Evolutionary conservation across 2,797 vertebrate genomes (phyloP).

Genomic region (Xyrichtys novacula): DNA sequence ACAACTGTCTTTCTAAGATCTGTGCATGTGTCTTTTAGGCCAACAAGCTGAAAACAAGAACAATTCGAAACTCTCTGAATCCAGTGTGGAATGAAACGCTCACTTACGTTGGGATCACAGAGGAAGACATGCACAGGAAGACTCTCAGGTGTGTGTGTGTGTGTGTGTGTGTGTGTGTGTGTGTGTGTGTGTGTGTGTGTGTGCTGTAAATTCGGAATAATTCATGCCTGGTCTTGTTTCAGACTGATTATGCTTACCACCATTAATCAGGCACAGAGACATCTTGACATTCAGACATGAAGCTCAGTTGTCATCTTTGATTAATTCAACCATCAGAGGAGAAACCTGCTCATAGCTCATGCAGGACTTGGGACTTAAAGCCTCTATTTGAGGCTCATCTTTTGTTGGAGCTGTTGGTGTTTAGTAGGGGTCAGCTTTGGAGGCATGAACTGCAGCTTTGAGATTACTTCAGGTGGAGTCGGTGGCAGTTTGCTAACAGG

Average conservation of each 20-base stretch:
- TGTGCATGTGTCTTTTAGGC: slow-evolving; percentile 73
- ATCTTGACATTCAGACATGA: slow-evolving; percentile 36
- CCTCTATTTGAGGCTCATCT: not conserved
- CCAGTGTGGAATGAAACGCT: slow-evolving; percentile 89
- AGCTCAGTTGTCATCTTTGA: slow-evolving; percentile 27
- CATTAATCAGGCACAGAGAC: slow-evolving; percentile 19
- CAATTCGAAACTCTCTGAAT: slow-evolving; percentile 87
- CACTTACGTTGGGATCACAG: slow-evolving; percentile 86
- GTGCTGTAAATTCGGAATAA: not conserved
- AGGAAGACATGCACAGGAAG: slow-evolving; percentile 87
- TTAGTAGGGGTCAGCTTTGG: no score
- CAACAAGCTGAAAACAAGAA: slow-evolving; percentile 90
- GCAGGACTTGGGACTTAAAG: not conserved
- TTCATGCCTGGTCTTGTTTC: slow-evolving; percentile 16
- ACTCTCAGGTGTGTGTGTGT: slow-evolving; percentile 81
- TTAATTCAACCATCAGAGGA: slow-evolving; percentile 10
- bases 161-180: slow-evolving; percentile 7
- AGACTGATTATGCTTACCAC: slow-evolving; percentile 18
- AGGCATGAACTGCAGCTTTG: no score
- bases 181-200: slow-evolving; percentile 1
- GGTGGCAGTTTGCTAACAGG: no score
- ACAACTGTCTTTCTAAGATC: not conserved
- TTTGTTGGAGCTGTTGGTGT: no score
- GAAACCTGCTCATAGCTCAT: not conserved
- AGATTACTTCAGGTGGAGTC: no score